These are phyloP conservation scores for Drosophila quadrilineata DNA, from an alignment of 1,140 invertebrate genomes.

Conservation along the genomic window DNA sequence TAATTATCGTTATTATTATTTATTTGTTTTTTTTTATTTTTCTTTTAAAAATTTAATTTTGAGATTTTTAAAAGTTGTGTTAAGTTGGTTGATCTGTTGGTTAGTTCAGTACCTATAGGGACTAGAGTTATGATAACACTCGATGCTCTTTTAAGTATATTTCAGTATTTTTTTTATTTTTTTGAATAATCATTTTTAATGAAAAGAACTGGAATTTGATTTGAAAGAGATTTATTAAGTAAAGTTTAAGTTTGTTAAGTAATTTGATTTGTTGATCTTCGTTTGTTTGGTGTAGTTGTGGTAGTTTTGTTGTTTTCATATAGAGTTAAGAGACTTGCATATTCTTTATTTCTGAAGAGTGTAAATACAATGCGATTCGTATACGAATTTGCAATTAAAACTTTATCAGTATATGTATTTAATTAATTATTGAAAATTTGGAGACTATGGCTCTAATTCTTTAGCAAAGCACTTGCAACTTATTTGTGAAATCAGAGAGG, in stretches of 20 bases:
- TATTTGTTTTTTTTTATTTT: slow-evolving; percentile 17
- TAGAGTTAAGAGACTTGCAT: slow-evolving; percentile 43
- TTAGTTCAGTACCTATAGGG: slow-evolving; percentile 62
- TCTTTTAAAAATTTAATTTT: slow-evolving; percentile 19
- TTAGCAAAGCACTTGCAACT: slow-evolving; percentile 53
- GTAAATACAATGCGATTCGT: slow-evolving; percentile 54
- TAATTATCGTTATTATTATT: slow-evolving; percentile 12
- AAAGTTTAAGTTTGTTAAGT: slow-evolving; percentile 73
- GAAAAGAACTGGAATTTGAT: slow-evolving; percentile 78
- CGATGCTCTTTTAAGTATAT: too few relatives aligned
- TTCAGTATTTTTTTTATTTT: slow-evolving; percentile 11
- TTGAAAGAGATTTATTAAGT: slow-evolving; percentile 80
- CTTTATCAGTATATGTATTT: slow-evolving; percentile 17
- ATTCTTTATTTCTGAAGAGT: too few relatives aligned
- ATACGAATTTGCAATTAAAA: slow-evolving; percentile 2
- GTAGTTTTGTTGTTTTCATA: slow-evolving; percentile 1
- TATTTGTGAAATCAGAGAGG: slow-evolving; percentile 4
- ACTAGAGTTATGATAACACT: slow-evolving; percentile 16
- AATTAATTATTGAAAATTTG: slow-evolving; percentile 27
- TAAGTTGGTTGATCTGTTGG: slow-evolving; percentile 38
- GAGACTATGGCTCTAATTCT: slow-evolving; percentile 17
- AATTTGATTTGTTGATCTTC: slow-evolving; percentile 40
- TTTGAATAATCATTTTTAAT: slow-evolving; percentile 30
- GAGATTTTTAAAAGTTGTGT: slow-evolving; percentile 13
- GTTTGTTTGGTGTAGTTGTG: slow-evolving; percentile 7